Conservation (phyloP, 2,113 vertebrate species). For the Trichomycterus rosablanca region DNA sequence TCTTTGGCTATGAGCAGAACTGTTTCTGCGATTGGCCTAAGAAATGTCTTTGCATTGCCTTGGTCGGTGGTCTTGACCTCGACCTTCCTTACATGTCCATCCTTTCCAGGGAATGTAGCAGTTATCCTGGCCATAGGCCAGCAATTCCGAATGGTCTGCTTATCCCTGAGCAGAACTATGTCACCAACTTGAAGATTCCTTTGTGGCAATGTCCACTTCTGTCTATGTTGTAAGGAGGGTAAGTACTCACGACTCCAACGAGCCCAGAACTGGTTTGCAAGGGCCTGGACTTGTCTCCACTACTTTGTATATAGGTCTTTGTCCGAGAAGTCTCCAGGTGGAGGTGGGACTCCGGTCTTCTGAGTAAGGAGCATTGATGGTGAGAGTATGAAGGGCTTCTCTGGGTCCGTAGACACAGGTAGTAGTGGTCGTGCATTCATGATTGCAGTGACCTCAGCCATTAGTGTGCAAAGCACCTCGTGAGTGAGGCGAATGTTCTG, state of each 20-base stretch:
- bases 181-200: conserved; percentile 24
- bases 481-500: neutral
- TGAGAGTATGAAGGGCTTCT: conserved; percentile 5
- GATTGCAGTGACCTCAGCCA: neutral
- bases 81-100: conserved; percentile 16
- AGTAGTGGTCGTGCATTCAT: conserved; percentile 3
- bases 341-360: conserved; percentile 5
- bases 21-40: conserved; percentile 6
- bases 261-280: conserved; percentile 33
- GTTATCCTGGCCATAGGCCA: conserved; percentile 23
- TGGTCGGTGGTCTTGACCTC: conserved; percentile 14
- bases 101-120: conserved; percentile 9
- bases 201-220: conserved; percentile 6
- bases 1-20: conserved; percentile 10
- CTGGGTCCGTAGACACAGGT: conserved; percentile 27
- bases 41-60: conserved; percentile 2
- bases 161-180: conserved; percentile 27
- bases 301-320: conserved; percentile 27
- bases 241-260: conserved; percentile 21
- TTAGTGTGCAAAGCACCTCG: neutral
- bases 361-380: conserved; percentile 12
- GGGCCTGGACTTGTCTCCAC: conserved; percentile 38
- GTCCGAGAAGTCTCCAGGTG: conserved; percentile 34
- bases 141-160: neutral
- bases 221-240: conserved; percentile 6